These are phyloP conservation scores for Psilopogon haemacephalus DNA, from an alignment of 2,113 vertebrate genomes.

Conservation along the genomic window DNA sequence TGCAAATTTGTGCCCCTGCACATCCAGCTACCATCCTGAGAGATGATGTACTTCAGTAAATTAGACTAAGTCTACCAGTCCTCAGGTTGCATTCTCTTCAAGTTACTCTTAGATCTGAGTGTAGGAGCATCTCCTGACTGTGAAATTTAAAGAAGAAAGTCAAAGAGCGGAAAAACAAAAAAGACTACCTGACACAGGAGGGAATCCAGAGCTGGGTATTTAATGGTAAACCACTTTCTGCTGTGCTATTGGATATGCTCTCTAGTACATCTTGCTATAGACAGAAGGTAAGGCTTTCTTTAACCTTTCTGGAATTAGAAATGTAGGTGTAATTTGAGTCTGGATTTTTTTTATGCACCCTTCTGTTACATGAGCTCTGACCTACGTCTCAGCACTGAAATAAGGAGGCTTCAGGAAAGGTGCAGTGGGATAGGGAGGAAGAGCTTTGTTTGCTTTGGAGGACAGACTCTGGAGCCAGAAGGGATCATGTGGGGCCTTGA, in stretches of 20 bases:
- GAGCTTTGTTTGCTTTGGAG: background rate
- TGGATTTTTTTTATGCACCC: background rate
- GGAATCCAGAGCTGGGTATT: background rate
- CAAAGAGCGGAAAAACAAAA: background rate
- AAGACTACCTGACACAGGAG: background rate
- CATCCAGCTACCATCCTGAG: background rate
- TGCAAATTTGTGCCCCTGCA: background rate
- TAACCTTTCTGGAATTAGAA: slow-evolving; percentile 27
- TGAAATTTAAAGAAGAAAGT: background rate
- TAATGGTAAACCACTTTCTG: background rate
- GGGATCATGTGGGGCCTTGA: background rate
- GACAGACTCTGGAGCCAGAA: background rate
- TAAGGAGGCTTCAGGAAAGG: background rate
- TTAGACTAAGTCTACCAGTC: background rate
- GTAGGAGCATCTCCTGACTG: background rate
- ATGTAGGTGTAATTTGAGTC: background rate
- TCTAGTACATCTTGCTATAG: background rate
- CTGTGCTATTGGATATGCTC: background rate
- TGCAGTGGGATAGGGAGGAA: background rate
- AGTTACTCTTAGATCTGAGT: background rate
- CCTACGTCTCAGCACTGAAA: background rate
- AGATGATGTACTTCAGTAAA: background rate
- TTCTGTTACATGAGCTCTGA: background rate
- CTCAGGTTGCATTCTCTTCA: background rate
- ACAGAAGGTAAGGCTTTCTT: slow-evolving; percentile 19